These are phyloP conservation scores for Chironomus striatipennis DNA, from an alignment of 1,140 invertebrate genomes.

Conservation along the genomic window DNA sequence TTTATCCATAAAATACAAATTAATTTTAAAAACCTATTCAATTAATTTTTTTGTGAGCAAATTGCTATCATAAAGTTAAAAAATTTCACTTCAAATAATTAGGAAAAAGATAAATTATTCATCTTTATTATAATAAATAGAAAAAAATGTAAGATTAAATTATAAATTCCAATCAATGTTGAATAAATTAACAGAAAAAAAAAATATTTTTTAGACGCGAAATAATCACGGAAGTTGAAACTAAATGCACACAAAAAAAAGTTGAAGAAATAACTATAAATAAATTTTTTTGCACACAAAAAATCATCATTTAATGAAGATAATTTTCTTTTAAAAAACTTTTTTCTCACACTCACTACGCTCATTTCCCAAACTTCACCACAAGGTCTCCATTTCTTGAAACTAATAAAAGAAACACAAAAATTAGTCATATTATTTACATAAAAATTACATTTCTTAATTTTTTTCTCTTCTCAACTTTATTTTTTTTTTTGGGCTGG, in stretches of 20 bases:
- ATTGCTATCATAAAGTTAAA: no score
- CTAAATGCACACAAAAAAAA: neutral
- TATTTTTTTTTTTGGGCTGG: neutral
- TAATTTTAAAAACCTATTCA: no score
- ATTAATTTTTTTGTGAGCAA: no score
- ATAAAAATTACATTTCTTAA: slow-evolving; percentile 23
- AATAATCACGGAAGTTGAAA: neutral
- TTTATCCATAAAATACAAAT: no score
- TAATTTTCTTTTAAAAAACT: neutral
- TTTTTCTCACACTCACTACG: slow-evolving; percentile 12
- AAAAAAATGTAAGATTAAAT: slow-evolving; percentile 10
- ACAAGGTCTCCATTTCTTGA: slow-evolving; percentile 5
- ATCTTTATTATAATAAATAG: neutral
- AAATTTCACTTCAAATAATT: no score
- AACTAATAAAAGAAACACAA: slow-evolving; percentile 6
- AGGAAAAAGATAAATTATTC: neutral
- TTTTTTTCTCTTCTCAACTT: neutral
- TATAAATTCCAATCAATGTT: slow-evolving; percentile 16
- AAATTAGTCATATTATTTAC: slow-evolving; percentile 23
- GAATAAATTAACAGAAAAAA: slow-evolving; percentile 5
- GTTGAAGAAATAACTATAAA: neutral
- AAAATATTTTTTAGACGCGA: neutral
- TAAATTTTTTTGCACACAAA: neutral
- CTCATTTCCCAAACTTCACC: neutral
- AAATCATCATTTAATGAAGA: neutral